Base-by-base conservation (phyloP, 2,113 vertebrate genomes). In the Raja brachyura region DNA sequence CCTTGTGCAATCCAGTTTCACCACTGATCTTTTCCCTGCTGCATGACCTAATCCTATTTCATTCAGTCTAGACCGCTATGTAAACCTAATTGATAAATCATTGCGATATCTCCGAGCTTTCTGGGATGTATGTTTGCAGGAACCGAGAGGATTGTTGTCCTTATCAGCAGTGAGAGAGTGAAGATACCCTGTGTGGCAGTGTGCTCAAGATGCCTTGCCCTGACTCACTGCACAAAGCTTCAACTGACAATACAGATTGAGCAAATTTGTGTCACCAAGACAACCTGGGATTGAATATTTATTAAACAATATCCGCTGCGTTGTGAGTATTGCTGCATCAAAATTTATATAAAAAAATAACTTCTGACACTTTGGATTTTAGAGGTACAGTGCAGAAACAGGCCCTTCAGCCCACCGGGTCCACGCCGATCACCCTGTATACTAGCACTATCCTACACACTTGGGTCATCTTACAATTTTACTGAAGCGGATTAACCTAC, bases 61-160 rank as follows among this genome's bases (percentile, higher is more conserved):
- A 48, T 68, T 70, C 88, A 70, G 66, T 73, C 66, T 92, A 92
- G 88, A 73, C 88, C 48, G 66, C 63, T 48, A 48, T 4, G 4
- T 70, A 92, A 90, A 90, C 31, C 88, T 90, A 39, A 39, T 88
- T 88, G 83, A 88, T 28, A 85, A 85, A 22, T 85, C 54, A 61
- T 14, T n/a, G 48, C 59, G 63, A 66, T 68, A 73, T 92, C 31
- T 39, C 88, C 33, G 4, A 39, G 63, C 66, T 70, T 92, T 88
- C 63, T 25, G 63, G 88, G n/a, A 73, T 48, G 88, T 20, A 48
- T 48, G 68, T 92, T 73, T 92, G 31, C 59, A 18, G 88, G 16
- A n/a, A 92, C 63, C 31, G 63, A 83, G 14, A 63, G 61, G 5
- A 31, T 88, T 66, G 59, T 61, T 86, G 48, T 31, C n/a, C 85